Evolutionary conservation across 2,888 invertebrate species (phyloP), one percentile per base, ranked within the genome.

Genomic region (Philopedon plagiatum): DNA sequence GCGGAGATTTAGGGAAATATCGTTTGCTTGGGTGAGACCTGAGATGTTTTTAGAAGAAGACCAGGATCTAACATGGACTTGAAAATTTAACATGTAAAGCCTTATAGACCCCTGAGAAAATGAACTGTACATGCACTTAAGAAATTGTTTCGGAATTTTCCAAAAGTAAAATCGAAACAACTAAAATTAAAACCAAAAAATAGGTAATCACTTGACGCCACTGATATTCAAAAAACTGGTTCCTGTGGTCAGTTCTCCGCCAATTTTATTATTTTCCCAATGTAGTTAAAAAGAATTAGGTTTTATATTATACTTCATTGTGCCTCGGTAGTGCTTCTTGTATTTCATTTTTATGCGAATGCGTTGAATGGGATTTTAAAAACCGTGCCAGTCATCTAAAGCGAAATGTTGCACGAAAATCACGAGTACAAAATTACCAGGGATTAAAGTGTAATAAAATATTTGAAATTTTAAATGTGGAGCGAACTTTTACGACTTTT

Each of bases 381-480:
- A 58, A 39, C 23, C 41, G 21, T 21, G 58, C 32, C 44, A 46
- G 61, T 46, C 46, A 63, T 63, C 63, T 46, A 63, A 63, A 34
- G 19, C 46, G 46, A 49, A 62, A 34, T 41, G 60, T 51, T 19
- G 61, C 32, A 32, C 51, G 32, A 41, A 61, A 61, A 68, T 68
- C 61, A 62, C 68, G 61, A 62, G 61, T 56, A 29, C 23, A 34
- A 68, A 49, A 61, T 68, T 62, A 68, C 29, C 54, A 44, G 26
- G 68, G 68, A 68, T 68, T 62, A 68, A 68, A 56, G 26, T 7
- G 68, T 19, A 51, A 51, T 68, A 68, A 68, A 68, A 68, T 68
- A 29, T 56, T 56, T 23, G 29, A 54, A 60, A 44, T 29, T 58
- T 39, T 13, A 26, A 37, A 63, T 18, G 29, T 32, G 5, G n/a